Percentiles rank a stretch among this genome's conserved stretches.
Conservation (phyloP, 2,888 invertebrate genomes). For the Pammene fasciana region DNA sequence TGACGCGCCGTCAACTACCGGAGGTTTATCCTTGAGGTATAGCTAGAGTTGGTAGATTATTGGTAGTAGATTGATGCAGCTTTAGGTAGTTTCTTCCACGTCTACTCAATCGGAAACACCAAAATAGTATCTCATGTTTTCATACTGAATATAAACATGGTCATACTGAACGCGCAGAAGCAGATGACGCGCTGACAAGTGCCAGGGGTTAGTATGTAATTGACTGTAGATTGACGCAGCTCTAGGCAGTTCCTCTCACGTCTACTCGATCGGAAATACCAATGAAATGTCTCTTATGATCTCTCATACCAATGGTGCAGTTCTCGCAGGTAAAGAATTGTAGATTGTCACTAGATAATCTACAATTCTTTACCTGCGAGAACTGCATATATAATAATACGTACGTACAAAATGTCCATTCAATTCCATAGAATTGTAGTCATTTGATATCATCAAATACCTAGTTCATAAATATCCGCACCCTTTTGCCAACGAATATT, state of each 20-base stretch:
- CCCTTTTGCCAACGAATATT: background rate
- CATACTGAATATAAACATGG: too few species aligned
- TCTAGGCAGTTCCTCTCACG: constrained; percentile 50
- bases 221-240: constrained; percentile 45
- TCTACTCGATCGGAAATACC: constrained; percentile 77
- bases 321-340: too few species aligned
- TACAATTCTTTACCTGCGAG: too few species aligned
- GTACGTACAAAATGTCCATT: too few species aligned
- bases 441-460: too few species aligned
- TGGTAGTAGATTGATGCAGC: background rate
- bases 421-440: too few species aligned
- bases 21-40: background rate
- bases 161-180: constrained; percentile 60
- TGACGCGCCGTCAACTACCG: constrained; percentile 41
- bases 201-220: too few species aligned
- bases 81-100: constrained; percentile 49
- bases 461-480: background rate
- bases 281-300: constrained; percentile 73
- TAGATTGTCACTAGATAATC: too few species aligned
- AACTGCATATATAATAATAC: too few species aligned
- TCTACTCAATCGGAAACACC: too few species aligned
- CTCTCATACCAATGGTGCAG: too few species aligned
- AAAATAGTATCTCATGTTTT: constrained; percentile 54
- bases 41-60: background rate
- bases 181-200: constrained; percentile 9